These are phyloP conservation scores for Balaeniceps rex DNA, from an alignment of 2,113 vertebrate species.

Conservation along the genomic window DNA sequence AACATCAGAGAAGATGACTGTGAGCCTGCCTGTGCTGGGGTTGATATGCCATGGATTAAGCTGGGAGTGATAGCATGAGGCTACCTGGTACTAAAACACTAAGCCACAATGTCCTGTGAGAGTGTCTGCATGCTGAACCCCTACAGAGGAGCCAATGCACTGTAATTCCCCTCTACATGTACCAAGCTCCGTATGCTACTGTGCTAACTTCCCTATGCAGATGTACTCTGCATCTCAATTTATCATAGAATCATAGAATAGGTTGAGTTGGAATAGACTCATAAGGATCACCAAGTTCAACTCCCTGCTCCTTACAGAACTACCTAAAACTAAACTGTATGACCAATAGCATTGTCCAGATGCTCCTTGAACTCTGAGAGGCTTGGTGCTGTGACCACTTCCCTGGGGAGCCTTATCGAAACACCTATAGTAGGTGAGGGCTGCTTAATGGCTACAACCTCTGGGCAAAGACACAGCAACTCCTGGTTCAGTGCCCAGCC, in stretches of 20 bases:
- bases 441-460: background rate
- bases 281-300: background rate
- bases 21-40: background rate
- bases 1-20: background rate
- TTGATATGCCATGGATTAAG: background rate
- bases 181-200: too few species aligned
- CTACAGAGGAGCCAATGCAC: background rate
- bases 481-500: background rate
- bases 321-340: background rate
- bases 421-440: background rate
- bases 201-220: background rate
- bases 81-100: background rate
- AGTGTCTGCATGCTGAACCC: background rate
- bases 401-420: background rate
- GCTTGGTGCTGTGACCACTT: background rate
- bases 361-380: background rate
- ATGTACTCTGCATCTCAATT: background rate
- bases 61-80: background rate
- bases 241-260: background rate
- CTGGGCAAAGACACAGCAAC: background rate
- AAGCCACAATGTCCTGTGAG: background rate
- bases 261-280: background rate
- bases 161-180: background rate
- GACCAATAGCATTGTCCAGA: background rate
- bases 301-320: background rate